Conservation (phyloP, 2,888 invertebrate genomes). For the Nineta flava region DNA sequence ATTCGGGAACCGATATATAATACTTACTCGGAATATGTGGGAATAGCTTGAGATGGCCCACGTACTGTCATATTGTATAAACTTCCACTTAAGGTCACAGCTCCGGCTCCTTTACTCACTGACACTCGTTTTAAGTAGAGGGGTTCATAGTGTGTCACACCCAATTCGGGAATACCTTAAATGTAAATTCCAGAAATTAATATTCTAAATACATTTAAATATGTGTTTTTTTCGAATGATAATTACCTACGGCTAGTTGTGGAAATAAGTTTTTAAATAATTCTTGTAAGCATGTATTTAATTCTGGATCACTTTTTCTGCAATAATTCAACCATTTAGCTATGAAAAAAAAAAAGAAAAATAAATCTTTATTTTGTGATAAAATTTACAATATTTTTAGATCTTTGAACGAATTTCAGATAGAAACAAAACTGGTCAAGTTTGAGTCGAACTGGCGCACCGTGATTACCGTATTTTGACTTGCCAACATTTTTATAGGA, state of each 20-base stretch:
- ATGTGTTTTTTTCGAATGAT: neutral
- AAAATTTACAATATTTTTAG: too few species aligned
- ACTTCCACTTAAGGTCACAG: conserved; percentile 34
- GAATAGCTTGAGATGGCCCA: conserved; percentile 40
- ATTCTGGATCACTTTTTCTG: conserved; percentile 31
- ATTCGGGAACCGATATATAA: too few species aligned
- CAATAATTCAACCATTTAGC: conserved; percentile 37
- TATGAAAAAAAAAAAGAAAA: conserved; percentile 23
- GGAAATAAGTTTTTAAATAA: conserved; percentile 39
- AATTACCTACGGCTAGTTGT: conserved; percentile 33
- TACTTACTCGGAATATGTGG: conserved; percentile 26
- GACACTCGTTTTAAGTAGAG: conserved; percentile 34
- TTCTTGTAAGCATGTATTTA: conserved; percentile 34
- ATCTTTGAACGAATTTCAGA: too few species aligned
- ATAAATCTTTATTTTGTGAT: too few species aligned
- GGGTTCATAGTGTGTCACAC: conserved; percentile 39
- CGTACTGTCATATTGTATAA: conserved; percentile 35
- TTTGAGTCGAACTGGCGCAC: too few species aligned
- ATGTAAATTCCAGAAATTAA: neutral
- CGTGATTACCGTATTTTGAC: too few species aligned
- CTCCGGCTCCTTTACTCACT: conserved; percentile 37
- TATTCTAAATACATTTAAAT: neutral
- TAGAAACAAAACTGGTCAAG: too few species aligned
- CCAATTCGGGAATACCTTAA: conserved; percentile 37
- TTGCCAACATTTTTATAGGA: too few species aligned